Evolutionary conservation across 2,113 vertebrate species (phyloP).

Genomic region (Caloenas nicobarica): DNA sequence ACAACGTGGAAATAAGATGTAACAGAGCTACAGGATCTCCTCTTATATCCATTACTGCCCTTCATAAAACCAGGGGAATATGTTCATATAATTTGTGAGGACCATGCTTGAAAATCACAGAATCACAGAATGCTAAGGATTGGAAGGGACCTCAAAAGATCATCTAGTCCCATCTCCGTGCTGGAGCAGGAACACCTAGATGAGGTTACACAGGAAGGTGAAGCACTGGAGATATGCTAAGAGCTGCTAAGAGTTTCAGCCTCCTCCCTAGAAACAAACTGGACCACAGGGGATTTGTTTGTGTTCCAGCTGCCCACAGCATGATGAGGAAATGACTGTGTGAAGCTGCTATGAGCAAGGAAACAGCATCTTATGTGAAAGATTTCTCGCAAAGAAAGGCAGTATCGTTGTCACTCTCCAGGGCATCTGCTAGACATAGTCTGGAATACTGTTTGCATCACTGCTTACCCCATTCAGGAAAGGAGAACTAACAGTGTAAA

Average conservation of each 20-base stretch:
- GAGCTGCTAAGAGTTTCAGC: background rate
- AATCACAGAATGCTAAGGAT: too few species aligned
- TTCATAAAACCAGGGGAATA: background rate
- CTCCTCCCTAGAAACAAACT: background rate
- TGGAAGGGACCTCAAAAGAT: too few species aligned
- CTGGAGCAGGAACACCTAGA: too few species aligned
- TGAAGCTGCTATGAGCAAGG: background rate
- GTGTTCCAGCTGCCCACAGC: background rate
- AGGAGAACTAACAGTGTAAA: background rate
- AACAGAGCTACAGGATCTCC: background rate
- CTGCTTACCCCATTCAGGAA: background rate
- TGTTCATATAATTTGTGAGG: background rate
- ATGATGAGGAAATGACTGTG: accelerated
- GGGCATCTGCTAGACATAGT: background rate
- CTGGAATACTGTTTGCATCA: background rate
- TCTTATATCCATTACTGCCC: background rate
- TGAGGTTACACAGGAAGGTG: too few species aligned
- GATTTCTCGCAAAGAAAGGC: background rate
- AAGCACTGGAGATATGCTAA: background rate
- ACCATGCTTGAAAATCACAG: accelerated
- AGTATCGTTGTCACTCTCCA: background rate
- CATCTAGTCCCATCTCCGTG: too few species aligned
- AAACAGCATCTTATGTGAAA: background rate
- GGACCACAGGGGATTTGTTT: background rate
- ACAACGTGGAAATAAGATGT: background rate